phyloP scores from a whole-genome alignment of 64 coral and sea anemone genomes.

The Porites australiensis region DNA sequence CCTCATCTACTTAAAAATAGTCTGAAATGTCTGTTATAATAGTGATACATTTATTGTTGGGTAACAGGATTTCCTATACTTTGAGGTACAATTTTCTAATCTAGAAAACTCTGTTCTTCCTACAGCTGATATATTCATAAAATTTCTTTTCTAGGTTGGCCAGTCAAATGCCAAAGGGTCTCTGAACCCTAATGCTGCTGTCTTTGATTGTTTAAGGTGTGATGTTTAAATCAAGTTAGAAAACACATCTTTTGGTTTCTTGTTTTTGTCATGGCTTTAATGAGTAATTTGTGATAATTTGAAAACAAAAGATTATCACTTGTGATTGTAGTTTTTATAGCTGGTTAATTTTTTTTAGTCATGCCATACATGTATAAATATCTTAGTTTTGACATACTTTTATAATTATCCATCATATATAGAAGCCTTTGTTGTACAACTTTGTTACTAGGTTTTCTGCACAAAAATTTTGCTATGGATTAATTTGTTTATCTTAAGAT shows the following conservation, averaged over 20 bases:
- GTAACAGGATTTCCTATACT: neutral
- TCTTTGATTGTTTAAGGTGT: slow-evolving; percentile 67
- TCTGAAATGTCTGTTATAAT: neutral
- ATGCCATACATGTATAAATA: neutral
- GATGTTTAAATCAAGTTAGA: neutral
- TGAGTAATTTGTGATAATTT: neutral
- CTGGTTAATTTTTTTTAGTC: no score
- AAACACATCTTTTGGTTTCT: neutral
- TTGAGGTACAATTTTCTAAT: neutral
- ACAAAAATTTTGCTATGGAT: no score
- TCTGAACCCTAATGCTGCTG: slow-evolving; percentile 69
- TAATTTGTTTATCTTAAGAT: no score
- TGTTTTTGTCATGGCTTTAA: neutral
- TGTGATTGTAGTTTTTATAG: neutral
- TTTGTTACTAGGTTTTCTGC: no score
- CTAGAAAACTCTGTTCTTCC: neutral
- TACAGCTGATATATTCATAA: neutral
- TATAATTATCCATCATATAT: no score
- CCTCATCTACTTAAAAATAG: neutral
- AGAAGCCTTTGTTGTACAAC: no score
- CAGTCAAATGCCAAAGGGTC: slow-evolving; percentile 26
- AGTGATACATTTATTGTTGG: neutral
- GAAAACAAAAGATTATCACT: neutral
- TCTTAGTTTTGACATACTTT: neutral
- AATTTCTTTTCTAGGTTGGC: slow-evolving; percentile 50